Evolutionary conservation across 2,797 vertebrate species (phyloP).

Genomic region (Gila robusta): DNA sequence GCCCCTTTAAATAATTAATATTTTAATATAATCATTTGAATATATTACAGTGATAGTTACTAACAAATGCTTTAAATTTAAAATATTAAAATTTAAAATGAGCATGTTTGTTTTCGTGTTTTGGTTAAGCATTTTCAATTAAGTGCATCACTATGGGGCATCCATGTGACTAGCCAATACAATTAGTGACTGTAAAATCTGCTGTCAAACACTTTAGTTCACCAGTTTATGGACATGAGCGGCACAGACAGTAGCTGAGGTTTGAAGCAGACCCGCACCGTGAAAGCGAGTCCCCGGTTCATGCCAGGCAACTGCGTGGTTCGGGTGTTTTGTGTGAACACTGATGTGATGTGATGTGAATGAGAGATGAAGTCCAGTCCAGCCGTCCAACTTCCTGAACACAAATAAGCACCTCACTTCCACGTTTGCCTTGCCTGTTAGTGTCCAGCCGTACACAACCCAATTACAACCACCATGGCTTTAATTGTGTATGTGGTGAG

Average conservation of each 20-base stretch:
- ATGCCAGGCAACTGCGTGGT: conserved; percentile 26
- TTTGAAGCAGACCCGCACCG: conserved; percentile 51
- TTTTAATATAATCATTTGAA: neutral
- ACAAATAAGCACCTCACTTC: conserved; percentile 79
- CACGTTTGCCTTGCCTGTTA: conserved; percentile 77
- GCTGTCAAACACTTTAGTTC: conserved; percentile 22
- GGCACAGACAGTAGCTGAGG: conserved; percentile 52
- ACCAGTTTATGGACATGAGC: conserved; percentile 1
- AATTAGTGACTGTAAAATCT: neutral
- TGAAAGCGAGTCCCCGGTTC: conserved; percentile 35
- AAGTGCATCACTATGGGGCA: neutral
- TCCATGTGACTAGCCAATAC: neutral
- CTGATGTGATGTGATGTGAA: conserved; percentile 47
- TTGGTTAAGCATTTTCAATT: neutral
- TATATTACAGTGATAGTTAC: neutral
- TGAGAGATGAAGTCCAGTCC: conserved; percentile 68
- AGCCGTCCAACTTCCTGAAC: conserved; percentile 64
- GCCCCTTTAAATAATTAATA: neutral
- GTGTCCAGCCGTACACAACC: conserved; percentile 66
- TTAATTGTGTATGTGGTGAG: conserved; percentile 74
- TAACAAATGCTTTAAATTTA: neutral
- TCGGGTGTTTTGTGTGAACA: conserved; percentile 32
- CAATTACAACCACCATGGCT: conserved; percentile 68
- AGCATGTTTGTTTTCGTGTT: neutral
- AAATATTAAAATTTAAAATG: neutral